A percentile compares a stretch with the other conserved stretches of the same genome.
phyloP scores from a whole-genome alignment of 2,113 vertebrate species.

The Corythornis vintsioides region DNA sequence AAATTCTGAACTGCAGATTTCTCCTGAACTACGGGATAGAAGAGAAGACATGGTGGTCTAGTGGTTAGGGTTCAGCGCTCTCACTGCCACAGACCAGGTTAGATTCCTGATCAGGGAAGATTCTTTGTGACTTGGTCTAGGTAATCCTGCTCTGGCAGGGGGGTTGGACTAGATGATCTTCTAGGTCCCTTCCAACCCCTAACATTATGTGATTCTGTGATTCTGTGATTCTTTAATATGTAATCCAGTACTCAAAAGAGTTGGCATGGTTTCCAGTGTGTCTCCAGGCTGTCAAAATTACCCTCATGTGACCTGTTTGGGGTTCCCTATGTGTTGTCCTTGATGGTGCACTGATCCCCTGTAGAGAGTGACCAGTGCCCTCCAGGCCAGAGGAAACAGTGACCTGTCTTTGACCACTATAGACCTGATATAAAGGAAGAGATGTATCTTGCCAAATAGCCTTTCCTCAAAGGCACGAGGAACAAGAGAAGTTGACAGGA shows the following conservation, averaged over 20 bases:
- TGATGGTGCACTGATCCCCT: fast-evolving
- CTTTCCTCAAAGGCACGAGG: not conserved
- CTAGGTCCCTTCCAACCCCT: too few relatives aligned
- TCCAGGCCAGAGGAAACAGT: not conserved
- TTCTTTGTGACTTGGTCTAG: too few relatives aligned
- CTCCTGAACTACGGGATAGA: not conserved
- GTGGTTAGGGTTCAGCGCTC: too few relatives aligned
- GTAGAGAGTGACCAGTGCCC: not conserved
- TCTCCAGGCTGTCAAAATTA: not conserved
- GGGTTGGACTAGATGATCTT: too few relatives aligned
- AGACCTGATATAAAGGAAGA: not conserved
- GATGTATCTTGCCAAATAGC: not conserved
- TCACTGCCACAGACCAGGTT: too few relatives aligned
- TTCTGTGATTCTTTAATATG: not conserved
- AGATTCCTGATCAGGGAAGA: too few relatives aligned
- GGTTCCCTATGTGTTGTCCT: not conserved
- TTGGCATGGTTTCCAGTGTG: not conserved
- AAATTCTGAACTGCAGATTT: not conserved
- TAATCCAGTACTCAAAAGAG: not conserved
- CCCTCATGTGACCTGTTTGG: not conserved
- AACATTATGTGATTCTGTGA: too few relatives aligned
- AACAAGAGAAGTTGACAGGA: not conserved
- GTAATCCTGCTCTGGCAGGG: too few relatives aligned
- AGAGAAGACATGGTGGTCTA: too few relatives aligned
- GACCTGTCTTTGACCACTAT: not conserved